phyloP scores from a whole-genome alignment of 1,140 invertebrate genomes.

The Arion vulgaris region DNA sequence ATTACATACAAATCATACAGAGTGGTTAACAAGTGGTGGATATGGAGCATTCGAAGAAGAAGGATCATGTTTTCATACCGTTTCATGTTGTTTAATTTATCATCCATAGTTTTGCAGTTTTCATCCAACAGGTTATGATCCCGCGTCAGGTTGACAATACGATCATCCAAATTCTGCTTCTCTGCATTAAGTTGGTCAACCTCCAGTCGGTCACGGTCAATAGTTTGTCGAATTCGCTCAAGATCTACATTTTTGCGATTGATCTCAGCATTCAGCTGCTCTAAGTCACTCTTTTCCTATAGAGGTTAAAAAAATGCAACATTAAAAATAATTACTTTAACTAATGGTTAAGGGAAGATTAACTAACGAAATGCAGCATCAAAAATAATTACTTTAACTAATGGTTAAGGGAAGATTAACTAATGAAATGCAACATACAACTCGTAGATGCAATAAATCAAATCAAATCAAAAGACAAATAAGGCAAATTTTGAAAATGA shows the following conservation, averaged over 20 bases:
- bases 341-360: no score
- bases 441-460: no score
- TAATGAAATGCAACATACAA: constrained; percentile 14
- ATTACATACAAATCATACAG: no score
- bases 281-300: constrained; percentile 63
- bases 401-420: no score
- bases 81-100: constrained; percentile 65
- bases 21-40: no score
- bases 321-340: background rate
- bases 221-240: constrained; percentile 55
- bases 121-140: constrained; percentile 64
- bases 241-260: constrained; percentile 59
- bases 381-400: no score
- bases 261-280: constrained; percentile 59
- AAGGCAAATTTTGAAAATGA: no score
- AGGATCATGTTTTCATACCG: constrained; percentile 43
- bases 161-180: constrained; percentile 60
- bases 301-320: constrained; percentile 16
- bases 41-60: no score
- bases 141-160: constrained; percentile 53
- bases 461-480: no score
- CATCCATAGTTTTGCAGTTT: constrained; percentile 59
- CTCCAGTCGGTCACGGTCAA: constrained; percentile 58
- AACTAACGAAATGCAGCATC: constrained; percentile 7
- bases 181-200: constrained; percentile 60